Evolutionary conservation across 2,888 invertebrate genomes (phyloP), one percentile per base, ranked within the genome.

Genomic region (Mystacides longicornis): DNA sequence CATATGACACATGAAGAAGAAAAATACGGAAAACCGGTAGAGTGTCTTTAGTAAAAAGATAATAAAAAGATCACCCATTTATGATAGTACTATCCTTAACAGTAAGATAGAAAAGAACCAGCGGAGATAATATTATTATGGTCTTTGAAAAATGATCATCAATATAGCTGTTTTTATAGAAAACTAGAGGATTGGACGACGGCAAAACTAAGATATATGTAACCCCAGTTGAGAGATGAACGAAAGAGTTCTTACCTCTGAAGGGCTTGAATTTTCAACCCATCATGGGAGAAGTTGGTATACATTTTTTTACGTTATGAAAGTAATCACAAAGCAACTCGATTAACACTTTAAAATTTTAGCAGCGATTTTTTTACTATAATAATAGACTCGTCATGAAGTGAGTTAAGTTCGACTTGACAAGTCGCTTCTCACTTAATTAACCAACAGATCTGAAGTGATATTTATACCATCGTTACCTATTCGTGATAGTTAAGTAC

Each of bases 351-450:
- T 3, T 37, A n/a, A 14, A 14, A n/a, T 37, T 3, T n/a, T 27
- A 37, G 37, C 14, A n/a, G 14, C 16, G 3, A 3, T 37, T 7
- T 37, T 37, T 37, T 37, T 11, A 7, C n/a, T n/a, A n/a, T n/a
- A n/a, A n/a, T n/a, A n/a, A n/a, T n/a, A n/a, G n/a, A n/a, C 16
- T 37, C 16, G 37, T n/a, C 37, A 11, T 54, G 71, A 76, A 77
- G 77, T 76, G 77, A 77, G 77, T 72, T 60, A 42, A 77, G 77
- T 75, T 71, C 76, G 76, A 76, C 77, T 63, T 65, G 60, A 55
- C 60, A 66, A 54, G 75, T 74, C 77, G 77, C 76, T 77, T 76
- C 77, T 77, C 77, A 77, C 77, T 71, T 76, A 54, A 60, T 55
- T 56, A 55, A 23, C 14, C 4, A 7, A 3, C 4, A 3, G 7